These are phyloP conservation scores for Antedon mediterranea DNA, from an alignment of 53 echinoderm and acorn worm species.

Conservation along the genomic window DNA sequence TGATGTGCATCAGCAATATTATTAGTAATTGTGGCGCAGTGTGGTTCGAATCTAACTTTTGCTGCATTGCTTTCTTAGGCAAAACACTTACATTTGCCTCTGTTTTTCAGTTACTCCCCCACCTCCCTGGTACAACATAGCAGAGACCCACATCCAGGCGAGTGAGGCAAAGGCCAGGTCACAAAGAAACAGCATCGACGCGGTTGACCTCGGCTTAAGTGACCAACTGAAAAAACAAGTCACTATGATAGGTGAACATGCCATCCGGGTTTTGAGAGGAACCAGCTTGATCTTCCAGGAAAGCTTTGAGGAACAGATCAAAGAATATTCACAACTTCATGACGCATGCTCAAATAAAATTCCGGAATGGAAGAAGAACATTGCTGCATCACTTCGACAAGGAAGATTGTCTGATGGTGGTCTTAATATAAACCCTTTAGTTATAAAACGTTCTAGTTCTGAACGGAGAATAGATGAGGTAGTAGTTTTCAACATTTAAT, in stretches of 20 bases:
- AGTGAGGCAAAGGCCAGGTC: constrained; percentile 13
- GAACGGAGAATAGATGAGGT: not conserved
- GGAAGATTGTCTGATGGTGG: not conserved
- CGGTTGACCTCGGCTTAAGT: not conserved
- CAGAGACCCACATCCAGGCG: not conserved
- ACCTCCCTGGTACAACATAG: not conserved
- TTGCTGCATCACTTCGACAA: not conserved
- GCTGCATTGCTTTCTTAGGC: no score
- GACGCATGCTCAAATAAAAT: not conserved
- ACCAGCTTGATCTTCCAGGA: constrained; percentile 39
- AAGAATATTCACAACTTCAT: not conserved
- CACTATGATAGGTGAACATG: constrained; percentile 43
- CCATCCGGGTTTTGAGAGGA: constrained; percentile 39
- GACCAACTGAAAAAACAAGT: constrained; percentile 17
- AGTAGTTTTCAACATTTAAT: no score
- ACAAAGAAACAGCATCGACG: constrained; percentile 17
- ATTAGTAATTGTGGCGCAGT: no score
- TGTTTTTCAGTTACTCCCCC: not conserved
- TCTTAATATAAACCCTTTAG: not conserved
- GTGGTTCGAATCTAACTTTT: no score
- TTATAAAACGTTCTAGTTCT: not conserved
- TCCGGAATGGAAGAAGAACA: not conserved
- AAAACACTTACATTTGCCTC: no score
- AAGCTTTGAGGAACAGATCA: constrained; percentile 36
- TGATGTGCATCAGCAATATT: no score